Base-by-base conservation (phyloP, 1,140 invertebrate genomes). In the Theocolax elegans region DNA sequence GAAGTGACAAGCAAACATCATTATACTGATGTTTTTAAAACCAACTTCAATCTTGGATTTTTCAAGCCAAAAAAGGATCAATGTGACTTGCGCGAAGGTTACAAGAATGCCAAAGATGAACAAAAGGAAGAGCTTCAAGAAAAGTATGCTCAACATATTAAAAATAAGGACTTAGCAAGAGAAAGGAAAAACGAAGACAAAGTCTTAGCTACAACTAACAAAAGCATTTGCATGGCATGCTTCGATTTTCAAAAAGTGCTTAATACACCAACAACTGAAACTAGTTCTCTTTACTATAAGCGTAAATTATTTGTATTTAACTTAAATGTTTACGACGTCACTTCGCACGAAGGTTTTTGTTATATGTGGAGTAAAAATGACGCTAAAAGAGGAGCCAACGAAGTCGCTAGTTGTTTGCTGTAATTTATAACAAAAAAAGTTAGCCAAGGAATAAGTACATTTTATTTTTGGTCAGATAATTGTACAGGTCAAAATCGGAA, bases 391-490 rank as follows among this genome's bases (percentile, higher is more conserved):
- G 76, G 79, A 38, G 60, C 78, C 49, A 76, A 80, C 71, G 77
- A 81, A 75, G 67, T 81, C 46, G 65, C 74, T 10, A 76, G 65
- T 19, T 79, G 65, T 60, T 49, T 79, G 23, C 71, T 63, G 10
- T 62, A 76, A 31, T 80, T 75, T 65, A 76, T 79, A n/a, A 51
- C 62, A 75, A 67, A 49, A 38, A 44, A 53, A 48, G 56, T 29
- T n/a, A 59, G 67, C 69, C 67, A 53, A 64, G 42, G 75, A 72
- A 12, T 42, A 65, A 15, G 76, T 60, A 60, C 71, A 84, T 67
- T 60, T 81, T 35, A 74, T 73, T 13, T 73, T 84, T 51, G 79
- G 72, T 81, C 79, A n/a, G n/a, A n/a, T n/a, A n/a, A n/a, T n/a
- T n/a, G n/a, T n/a, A n/a, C n/a, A n/a, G n/a, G n/a, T n/a, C n/a